Evolutionary conservation across 2,888 invertebrate genomes (phyloP).

Genomic region (Amphiduros pacificus): DNA sequence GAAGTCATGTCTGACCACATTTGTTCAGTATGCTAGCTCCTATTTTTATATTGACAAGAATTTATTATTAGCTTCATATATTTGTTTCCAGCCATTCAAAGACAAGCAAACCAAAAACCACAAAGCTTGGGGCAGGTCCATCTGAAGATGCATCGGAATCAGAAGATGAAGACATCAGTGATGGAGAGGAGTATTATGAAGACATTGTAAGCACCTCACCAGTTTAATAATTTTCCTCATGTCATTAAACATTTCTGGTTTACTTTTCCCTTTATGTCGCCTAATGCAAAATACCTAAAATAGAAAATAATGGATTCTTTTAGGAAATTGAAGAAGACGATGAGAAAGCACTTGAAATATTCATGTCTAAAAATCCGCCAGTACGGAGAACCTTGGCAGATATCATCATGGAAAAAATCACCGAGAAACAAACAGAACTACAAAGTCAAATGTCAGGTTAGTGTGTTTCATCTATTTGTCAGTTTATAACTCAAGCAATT

Average conservation of each 20-base stretch:
- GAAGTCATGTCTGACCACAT: too few relatives aligned
- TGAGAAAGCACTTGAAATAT: conserved; percentile 82
- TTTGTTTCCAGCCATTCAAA: too few relatives aligned
- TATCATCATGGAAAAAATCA: conserved; percentile 88
- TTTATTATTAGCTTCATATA: neutral
- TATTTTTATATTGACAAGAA: too few relatives aligned
- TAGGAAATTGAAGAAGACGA: conserved; percentile 83
- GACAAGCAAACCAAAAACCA: conserved; percentile 24
- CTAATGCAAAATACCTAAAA: neutral
- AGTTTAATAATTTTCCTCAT: neutral
- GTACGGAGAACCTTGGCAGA: conserved; percentile 80
- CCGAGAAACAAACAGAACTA: conserved; percentile 88
- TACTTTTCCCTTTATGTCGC: too few relatives aligned
- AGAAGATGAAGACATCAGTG: conserved; percentile 29
- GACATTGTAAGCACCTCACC: conserved; percentile 18
- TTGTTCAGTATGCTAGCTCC: too few relatives aligned
- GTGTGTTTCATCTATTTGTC: neutral
- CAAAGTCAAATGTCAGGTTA: conserved; percentile 80
- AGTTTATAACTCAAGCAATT: neutral
- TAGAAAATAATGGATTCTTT: conserved; percentile 1
- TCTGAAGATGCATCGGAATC: conserved; percentile 30
- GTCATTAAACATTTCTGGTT: too few relatives aligned
- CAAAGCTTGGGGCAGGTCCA: conserved; percentile 25
- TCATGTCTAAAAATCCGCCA: conserved; percentile 70
- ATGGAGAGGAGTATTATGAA: conserved; percentile 23